Base-by-base conservation (phyloP, 2,888 invertebrate species). In the Rhingia rostrata region DNA sequence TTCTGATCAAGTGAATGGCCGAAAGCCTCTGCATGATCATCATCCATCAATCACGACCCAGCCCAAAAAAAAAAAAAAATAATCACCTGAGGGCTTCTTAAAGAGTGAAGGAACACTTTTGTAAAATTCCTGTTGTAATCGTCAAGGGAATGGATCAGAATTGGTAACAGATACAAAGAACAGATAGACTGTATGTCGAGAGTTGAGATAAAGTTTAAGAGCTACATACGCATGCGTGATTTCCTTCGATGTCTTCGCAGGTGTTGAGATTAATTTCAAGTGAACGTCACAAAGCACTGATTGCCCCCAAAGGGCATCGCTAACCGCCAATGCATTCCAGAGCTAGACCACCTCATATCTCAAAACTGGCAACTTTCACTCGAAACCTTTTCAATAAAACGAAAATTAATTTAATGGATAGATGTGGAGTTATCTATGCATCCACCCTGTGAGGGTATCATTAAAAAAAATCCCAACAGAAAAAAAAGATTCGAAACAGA, bases 1-100 rank as follows among this genome's bases (percentile, higher is more conserved):
- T 61, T 80, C 35, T 33, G 22, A 81, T 49, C 63, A 14, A 39
- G 22, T 22, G 47, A 49, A 32, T 49, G 30, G 53, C 10, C 60
- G n/a, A 66, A 67, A 66, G 70, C 58, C 66, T 49, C 64, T 69
- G 75, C 75, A 75, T 82, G 69, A 66, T 66, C 77, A 66, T 66
- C 66, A 54, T 69, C 63, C 83, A 83, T 83, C 83, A 83, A 83
- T 83, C 83, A 83, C 67, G 66, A 58, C 56, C 72, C 66, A 67
- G 72, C 61, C 73, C 54, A 64, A 56, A 1, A 22, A 22, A 22
- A 64, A 56, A 1, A 22, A 22, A 22, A 22, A 22, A 22, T 2
- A 22, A 56, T 51, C 22, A 14, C 39, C 72, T 32, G 39, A 37
- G 37, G 56, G 41, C 35, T 7, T 14, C 30, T 43, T 2, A 41